Evolutionary conservation across 1,140 invertebrate species (phyloP).

Genomic region (Pogonus chalceus): DNA sequence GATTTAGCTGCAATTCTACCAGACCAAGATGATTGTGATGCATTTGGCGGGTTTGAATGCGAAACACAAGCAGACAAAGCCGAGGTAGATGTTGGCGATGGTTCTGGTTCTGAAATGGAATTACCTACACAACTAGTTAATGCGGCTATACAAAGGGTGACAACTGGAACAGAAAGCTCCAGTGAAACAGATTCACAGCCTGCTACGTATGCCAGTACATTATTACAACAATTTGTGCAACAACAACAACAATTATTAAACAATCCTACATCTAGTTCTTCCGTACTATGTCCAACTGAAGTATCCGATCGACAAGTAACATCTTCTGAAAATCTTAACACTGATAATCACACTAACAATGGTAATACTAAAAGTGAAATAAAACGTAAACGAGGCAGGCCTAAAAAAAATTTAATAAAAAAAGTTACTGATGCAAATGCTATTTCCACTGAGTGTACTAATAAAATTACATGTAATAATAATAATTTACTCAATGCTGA

Average conservation of each 20-base stretch:
- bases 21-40: constrained; percentile 46
- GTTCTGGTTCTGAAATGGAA: constrained; percentile 59
- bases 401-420: constrained; percentile 38
- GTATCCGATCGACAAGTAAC: constrained; percentile 14
- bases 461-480: constrained; percentile 35
- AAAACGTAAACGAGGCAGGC: constrained; percentile 51
- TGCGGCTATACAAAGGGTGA: constrained; percentile 53
- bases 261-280: not conserved
- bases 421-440: constrained; percentile 26
- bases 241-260: constrained; percentile 1
- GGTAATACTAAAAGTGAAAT: constrained; percentile 36
- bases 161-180: constrained; percentile 44
- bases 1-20: constrained; percentile 56
- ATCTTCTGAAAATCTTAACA: constrained; percentile 26
- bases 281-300: not conserved
- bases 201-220: constrained; percentile 27
- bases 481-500: constrained; percentile 35
- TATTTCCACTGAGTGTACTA: constrained; percentile 24
- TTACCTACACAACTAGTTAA: constrained; percentile 55
- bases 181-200: constrained; percentile 45
- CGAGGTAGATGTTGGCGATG: constrained; percentile 31
- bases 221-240: constrained; percentile 43
- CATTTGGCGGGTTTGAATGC: constrained; percentile 51
- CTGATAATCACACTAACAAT: constrained; percentile 18
- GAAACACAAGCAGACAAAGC: constrained; percentile 26